Conservation (phyloP, 2,113 vertebrate species). For the Pongo pygmaeus region DNA sequence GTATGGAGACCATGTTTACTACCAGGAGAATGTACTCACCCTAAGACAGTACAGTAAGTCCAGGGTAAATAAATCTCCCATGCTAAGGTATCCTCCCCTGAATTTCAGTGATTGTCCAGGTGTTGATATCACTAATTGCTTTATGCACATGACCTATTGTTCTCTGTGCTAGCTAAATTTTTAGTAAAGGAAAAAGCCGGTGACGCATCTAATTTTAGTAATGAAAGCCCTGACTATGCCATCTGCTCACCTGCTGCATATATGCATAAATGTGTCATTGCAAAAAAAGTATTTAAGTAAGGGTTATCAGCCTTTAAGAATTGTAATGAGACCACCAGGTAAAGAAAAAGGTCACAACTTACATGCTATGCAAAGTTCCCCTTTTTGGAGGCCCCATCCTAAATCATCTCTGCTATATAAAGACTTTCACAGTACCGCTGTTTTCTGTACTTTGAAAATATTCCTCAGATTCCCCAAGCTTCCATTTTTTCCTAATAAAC, state of each 20-base stretch:
- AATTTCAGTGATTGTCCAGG: background rate
- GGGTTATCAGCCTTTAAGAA: background rate
- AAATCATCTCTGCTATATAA: background rate
- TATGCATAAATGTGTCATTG: background rate
- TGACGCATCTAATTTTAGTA: background rate
- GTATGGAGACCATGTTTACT: background rate
- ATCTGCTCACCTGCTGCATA: background rate
- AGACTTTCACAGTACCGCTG: background rate
- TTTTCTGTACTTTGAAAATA: background rate
- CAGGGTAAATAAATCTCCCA: background rate
- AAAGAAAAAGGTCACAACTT: background rate
- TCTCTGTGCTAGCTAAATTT: background rate
- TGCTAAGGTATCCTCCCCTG: background rate
- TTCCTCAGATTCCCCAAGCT: background rate
- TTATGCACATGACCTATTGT: background rate
- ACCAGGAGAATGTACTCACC: background rate
- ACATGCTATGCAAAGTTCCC: background rate
- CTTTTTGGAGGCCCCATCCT: background rate
- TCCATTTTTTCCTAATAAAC: constrained; percentile 25
- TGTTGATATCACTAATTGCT: background rate
- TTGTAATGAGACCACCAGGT: background rate
- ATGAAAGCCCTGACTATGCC: background rate
- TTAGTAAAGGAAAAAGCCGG: background rate
- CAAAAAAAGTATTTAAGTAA: background rate
- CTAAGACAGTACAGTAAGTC: background rate